Evolutionary conservation across 1,140 invertebrate species (phyloP), one percentile per base, ranked within the genome.

Genomic region (Patella vulgata): DNA sequence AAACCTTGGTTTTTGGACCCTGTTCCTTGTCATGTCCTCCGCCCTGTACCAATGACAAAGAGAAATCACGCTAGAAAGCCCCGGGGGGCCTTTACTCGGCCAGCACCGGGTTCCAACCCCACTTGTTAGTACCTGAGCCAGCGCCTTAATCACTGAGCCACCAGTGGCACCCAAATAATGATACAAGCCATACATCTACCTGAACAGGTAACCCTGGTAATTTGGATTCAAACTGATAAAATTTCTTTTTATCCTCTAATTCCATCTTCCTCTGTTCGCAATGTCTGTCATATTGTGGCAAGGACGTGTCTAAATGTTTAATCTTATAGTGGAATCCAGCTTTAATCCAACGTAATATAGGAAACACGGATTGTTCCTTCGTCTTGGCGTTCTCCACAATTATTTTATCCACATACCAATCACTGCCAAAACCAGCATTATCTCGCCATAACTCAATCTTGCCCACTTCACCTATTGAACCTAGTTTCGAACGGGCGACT

Each of bases 321-420:
- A 68, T 59, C 28, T 48, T 39, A 30, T 63, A 44, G 50, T 63
- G 59, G 12, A 28, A 25, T 43, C 63, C 59, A 3, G 60, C 25
- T 12, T 54, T 59, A 46, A 68, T 68, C 66, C 66, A 68, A 2
- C 66, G 50, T 21, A 62, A 68, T 12, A 68, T n/a, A n/a, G 66
- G 66, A 48, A 68, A 68, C 14, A 47, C 46, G 25, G 52, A 73
- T 14, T 57, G 42, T 28, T n/a, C 17, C 30, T 11, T 25, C 53
- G 39, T 51, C 39, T 53, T 28, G 14, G 1, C 17, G 21, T 53
- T 21, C 17, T 33, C 57, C 2, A 62, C 59, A 11, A 42, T 27
- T 43, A 67, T 67, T 43, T 58, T 61, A 27, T 73, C 68, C 23
- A 70, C 47, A 58, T 67, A 66, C 64, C 64, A 66, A 28, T 61